Base-by-base conservation (phyloP, 2,888 invertebrate species). In the Ormyrus nitidulus region DNA sequence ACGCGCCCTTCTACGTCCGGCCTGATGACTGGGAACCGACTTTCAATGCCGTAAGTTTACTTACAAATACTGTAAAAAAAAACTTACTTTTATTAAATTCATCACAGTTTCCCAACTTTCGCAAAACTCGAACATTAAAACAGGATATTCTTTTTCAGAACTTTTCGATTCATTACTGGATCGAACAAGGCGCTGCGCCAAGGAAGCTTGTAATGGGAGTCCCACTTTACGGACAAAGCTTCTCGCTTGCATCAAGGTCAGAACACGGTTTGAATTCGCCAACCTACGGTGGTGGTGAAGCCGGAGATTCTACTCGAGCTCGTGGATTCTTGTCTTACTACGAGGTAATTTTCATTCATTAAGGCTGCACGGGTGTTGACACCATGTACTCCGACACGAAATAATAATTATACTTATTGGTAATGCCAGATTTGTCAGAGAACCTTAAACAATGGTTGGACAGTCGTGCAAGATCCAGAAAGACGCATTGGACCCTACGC, bases 401-500 rank as follows among this genome's bases (percentile, higher is more conserved):
- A 34, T 34, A 34, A 34, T 34, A 34, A 34, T 34, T 34, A 34
- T 2, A 34, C 1, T 19, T 11, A 19, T 53, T 48, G 54, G 34
- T 34, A 9, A 46, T 87, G 86, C 19, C 85, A 96, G 95, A 97
- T 98, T 83, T 97, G 97, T 86, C 93, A 95, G 70, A 94, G 95
- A 84, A 93, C 97, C 34, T 92, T 94, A 83, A 92, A 93, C 1
- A 94, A 93, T 79, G 95, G 95, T 1, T 97, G 97, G 96, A 93
- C 93, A 56, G 94, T 96, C 7, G 93, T 95, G 0, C 93, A 95
- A 77, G 97, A 97, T 87, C 93, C 94, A 0, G 93, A 95, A 73
- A 95, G 96, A 65, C 92, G 96, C 44, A 96, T 97, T 91, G 98
- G 97, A 0, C 98, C 98, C 0, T 97, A 97, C 87, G 96, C 97